phyloP scores from a whole-genome alignment of 2,888 invertebrate species.

The Theretra japonica region DNA sequence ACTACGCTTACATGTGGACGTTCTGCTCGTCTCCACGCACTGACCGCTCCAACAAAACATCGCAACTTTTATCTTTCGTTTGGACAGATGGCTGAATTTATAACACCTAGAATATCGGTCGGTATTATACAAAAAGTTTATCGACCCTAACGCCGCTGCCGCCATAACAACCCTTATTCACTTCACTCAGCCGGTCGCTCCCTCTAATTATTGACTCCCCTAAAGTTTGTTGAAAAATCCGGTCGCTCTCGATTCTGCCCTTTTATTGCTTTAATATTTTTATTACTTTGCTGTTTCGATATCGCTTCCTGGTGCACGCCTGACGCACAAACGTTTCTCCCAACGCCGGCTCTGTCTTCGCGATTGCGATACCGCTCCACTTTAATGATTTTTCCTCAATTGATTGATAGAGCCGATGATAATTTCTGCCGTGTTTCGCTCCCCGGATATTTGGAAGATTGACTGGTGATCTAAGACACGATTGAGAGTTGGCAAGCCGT shows the following conservation, averaged over 20 bases:
- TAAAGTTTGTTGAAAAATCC: slow-evolving; percentile 75
- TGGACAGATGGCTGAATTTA: slow-evolving; percentile 2
- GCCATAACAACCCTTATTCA: slow-evolving; percentile 81
- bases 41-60: background rate
- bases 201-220: slow-evolving; percentile 83
- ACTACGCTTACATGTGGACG: slow-evolving; percentile 62
- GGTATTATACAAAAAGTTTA: slow-evolving; percentile 63
- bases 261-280: slow-evolving; percentile 74
- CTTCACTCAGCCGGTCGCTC: slow-evolving; percentile 75
- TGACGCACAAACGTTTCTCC: slow-evolving; percentile 44
- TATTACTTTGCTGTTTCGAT: slow-evolving; percentile 60
- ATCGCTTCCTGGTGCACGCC: slow-evolving; percentile 46
- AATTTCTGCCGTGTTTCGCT: slow-evolving; percentile 60
- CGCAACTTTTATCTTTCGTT: background rate
- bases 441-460: slow-evolving; percentile 60
- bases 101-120: slow-evolving; percentile 26
- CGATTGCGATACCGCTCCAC: slow-evolving; percentile 55
- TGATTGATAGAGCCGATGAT: slow-evolving; percentile 55
- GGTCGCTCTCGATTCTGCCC: slow-evolving; percentile 66
- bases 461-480: slow-evolving; percentile 55
- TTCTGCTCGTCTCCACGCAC: slow-evolving; percentile 27
- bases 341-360: slow-evolving; percentile 48
- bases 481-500: slow-evolving; percentile 65
- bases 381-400: slow-evolving; percentile 55
- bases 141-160: slow-evolving; percentile 73